These are phyloP conservation scores for Drosophila paramelanica DNA, from an alignment of 2,888 invertebrate species.

Conservation along the genomic window DNA sequence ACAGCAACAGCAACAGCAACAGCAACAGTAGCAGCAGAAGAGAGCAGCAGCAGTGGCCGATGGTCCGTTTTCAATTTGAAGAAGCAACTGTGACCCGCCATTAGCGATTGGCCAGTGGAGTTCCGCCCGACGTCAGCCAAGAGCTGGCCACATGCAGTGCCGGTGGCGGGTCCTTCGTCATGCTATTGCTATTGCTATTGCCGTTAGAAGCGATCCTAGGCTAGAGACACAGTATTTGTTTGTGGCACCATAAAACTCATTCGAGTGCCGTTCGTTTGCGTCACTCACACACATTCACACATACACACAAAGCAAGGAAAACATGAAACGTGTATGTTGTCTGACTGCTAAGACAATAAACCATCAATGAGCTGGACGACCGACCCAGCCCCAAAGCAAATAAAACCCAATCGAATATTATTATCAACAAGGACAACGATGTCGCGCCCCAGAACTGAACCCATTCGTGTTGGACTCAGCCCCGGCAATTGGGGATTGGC, in stretches of 20 bases:
- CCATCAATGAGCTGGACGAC: constrained; percentile 67
- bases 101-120: constrained; percentile 18
- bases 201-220: constrained; percentile 28
- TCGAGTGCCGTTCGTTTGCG: constrained; percentile 51
- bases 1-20: background rate
- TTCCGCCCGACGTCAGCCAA: constrained; percentile 8
- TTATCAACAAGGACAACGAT: constrained; percentile 68
- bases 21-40: background rate
- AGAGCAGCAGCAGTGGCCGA: background rate
- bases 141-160: constrained; percentile 48
- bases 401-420: constrained; percentile 81
- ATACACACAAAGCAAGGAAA: constrained; percentile 9
- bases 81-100: constrained; percentile 7
- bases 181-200: constrained; percentile 21
- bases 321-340: constrained; percentile 56
- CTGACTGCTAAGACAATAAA: constrained; percentile 74
- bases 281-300: constrained; percentile 25
- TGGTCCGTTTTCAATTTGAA: constrained; percentile 47
- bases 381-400: constrained; percentile 75
- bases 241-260: constrained; percentile 50
- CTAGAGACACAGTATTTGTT: constrained; percentile 24
- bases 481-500: constrained; percentile 65
- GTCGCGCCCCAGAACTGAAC: constrained; percentile 60
- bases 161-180: constrained; percentile 10
- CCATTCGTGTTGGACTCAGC: constrained; percentile 50